These are phyloP conservation scores for Psettodes erumei DNA, from an alignment of 2,113 vertebrate species.

Conservation along the genomic window DNA sequence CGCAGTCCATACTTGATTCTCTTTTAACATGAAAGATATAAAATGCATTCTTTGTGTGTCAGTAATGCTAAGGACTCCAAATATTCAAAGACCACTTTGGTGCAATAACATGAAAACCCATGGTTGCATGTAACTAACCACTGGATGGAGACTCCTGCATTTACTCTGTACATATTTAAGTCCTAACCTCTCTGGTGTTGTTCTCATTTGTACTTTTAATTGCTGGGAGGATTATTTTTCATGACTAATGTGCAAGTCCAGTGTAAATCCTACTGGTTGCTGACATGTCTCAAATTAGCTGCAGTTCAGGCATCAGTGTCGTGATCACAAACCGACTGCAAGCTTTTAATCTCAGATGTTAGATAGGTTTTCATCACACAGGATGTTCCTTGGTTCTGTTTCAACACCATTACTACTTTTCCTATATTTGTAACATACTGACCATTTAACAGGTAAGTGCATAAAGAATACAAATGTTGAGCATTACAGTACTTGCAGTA, in stretches of 20 bases:
- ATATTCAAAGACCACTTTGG: neutral
- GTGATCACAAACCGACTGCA: too few relatives aligned
- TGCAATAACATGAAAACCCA: neutral
- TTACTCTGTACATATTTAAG: neutral
- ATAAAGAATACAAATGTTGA: neutral
- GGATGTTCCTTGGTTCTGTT: neutral
- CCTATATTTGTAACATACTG: neutral
- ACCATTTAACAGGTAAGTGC: constrained; percentile 31
- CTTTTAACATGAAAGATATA: too few relatives aligned
- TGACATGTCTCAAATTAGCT: neutral
- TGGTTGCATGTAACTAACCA: too few relatives aligned
- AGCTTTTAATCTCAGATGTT: neutral
- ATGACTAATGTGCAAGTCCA: too few relatives aligned
- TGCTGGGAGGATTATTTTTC: neutral
- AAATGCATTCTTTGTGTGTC: neutral
- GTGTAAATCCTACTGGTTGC: neutral
- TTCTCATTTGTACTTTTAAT: neutral
- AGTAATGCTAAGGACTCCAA: neutral
- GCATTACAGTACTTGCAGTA: neutral
- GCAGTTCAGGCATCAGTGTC: neutral
- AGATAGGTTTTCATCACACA: neutral
- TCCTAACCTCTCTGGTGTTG: neutral
- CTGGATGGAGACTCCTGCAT: neutral
- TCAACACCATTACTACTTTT: neutral
- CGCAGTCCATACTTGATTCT: too few relatives aligned